Conservation (phyloP, 37 sponge, comb jelly and placozoan species). For the Diacarnus erythraeanus region DNA sequence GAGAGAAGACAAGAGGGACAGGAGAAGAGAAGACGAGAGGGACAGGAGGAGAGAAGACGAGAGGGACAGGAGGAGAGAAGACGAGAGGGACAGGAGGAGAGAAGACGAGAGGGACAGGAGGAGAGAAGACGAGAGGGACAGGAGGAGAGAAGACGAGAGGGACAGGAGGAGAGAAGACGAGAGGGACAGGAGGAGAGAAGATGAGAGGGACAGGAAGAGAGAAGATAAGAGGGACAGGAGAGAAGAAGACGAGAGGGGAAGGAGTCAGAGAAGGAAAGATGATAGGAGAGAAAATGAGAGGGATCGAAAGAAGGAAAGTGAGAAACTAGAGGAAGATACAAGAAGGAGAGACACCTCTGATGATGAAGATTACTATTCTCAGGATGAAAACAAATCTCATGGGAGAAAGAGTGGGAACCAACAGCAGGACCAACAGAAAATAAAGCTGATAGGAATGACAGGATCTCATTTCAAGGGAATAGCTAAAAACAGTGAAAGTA, state of each 20-base stretch:
- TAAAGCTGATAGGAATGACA: neutral
- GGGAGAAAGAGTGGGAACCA: neutral
- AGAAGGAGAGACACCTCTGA: neutral
- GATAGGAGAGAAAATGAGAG: neutral
- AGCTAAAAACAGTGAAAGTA: neutral
- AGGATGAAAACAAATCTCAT: neutral
- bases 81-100: neutral
- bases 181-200: neutral
- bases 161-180: neutral
- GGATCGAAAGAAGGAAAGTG: too few species aligned
- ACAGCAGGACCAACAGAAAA: neutral
- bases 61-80: conserved; percentile 1
- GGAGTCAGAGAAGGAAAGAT: too few species aligned
- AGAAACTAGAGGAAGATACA: too few species aligned
- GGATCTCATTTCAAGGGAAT: neutral
- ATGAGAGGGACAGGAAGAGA: conserved; percentile 4
- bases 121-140: neutral
- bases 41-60: neutral
- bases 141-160: neutral
- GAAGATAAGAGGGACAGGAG: neutral
- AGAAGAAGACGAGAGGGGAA: neutral
- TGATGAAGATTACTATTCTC: conserved; percentile 8
- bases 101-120: neutral
- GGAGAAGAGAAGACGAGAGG: conserved; percentile 1
- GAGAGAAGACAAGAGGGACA: neutral